Base-by-base conservation (phyloP, 2,888 invertebrate species). In the Nowickia ferox region DNA sequence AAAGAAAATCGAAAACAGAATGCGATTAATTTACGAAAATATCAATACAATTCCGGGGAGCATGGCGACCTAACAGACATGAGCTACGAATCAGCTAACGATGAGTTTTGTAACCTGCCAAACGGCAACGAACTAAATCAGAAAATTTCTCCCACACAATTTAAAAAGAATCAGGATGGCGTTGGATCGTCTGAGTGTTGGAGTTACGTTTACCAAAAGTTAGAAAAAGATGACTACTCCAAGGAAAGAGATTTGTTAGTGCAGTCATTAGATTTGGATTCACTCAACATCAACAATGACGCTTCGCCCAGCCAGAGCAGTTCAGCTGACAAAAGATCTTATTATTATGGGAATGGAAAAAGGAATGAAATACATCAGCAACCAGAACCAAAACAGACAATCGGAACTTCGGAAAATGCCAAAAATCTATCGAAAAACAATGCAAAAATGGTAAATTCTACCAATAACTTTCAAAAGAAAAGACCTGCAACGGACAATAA, bases 131-230 rank as follows among this genome's bases (percentile, higher is more conserved):
- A 85, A 72, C 87, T 59, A 63, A 76, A 80, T 53, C 66, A 76
- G 57, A 42, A 84, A 76, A 84, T 86, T 55, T 89, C 90, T 68
- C 90, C 90, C 4, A 90, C 91, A 0, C 87, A 91, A 65, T 90
- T 90, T 40, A 90, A 91, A 88, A 95, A 95, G 30, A 93, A 93
- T 83, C 95, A 95, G 87, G 95, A 95, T 86, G 95, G 95, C 0
- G 94, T 95, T 90, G 95, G 95, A 0, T 95, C 95, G 0, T 95
- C 95, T 79, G 96, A 96, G 87, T 95, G 95, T 72, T 97, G 97
- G 97, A 96, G 96, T 90, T 96, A 96, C 90, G 96, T 97, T 0
- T 97, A 96, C 90, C 94, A 95, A 88, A 96, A 96, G 90, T 93
- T 97, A 48, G 96, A 96, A 81, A 96, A 95, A 88, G 95, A 96